Evolutionary conservation across 2,888 invertebrate species (phyloP).

Genomic region (Iselma pallidipennis): DNA sequence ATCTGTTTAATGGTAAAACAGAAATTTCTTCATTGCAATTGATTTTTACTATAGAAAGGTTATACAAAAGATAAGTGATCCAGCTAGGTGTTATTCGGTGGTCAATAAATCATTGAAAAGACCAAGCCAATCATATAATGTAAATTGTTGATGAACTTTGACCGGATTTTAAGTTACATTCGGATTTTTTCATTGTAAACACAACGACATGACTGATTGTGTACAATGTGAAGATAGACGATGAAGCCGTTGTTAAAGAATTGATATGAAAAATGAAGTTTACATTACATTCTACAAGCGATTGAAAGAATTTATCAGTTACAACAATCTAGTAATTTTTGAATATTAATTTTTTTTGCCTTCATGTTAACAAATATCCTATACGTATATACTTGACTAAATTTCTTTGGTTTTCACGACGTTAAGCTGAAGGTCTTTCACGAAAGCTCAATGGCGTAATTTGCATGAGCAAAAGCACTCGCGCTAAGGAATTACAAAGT

Average conservation of each 20-base stretch:
- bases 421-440: neutral
- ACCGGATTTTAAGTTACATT: no score
- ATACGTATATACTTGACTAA: no score
- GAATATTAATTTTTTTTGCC: no score
- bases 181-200: neutral
- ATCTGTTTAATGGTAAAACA: neutral
- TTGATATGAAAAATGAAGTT: no score
- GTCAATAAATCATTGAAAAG: neutral
- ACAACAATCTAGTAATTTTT: no score
- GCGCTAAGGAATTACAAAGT: slow-evolving; percentile 30
- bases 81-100: neutral
- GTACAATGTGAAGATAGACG: neutral
- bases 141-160: neutral
- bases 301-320: no score
- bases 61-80: neutral
- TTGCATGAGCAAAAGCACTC: slow-evolving; percentile 28
- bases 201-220: neutral
- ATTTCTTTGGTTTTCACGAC: neutral
- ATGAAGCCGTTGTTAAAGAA: no score
- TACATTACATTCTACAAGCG: no score
- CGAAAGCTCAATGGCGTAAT: slow-evolving; percentile 25
- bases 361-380: no score
- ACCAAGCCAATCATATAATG: neutral
- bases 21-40: neutral
- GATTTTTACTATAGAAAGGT: neutral